Evolutionary conservation across 1,140 invertebrate species (phyloP).

Genomic region (Eciton burchellii): DNA sequence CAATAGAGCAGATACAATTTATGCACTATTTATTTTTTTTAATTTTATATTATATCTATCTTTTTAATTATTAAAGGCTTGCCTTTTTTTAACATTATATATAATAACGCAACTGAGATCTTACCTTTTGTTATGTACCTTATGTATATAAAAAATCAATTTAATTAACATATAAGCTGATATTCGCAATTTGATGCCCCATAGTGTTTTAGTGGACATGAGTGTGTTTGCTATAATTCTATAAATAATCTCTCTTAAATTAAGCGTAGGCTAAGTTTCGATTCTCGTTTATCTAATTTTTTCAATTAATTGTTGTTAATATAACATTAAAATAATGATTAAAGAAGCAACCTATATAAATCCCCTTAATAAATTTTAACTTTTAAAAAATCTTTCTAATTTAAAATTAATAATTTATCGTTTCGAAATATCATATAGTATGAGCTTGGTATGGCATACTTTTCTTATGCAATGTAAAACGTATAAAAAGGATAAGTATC

Average conservation of each 20-base stretch:
- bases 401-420: slow-evolving; percentile 14
- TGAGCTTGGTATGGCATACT: slow-evolving; percentile 83
- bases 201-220: neutral
- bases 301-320: neutral
- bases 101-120: too few relatives aligned
- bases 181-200: neutral
- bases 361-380: slow-evolving; percentile 2
- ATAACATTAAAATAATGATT: slow-evolving; percentile 44
- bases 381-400: slow-evolving; percentile 22
- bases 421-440: slow-evolving; percentile 23
- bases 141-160: slow-evolving; percentile 7
- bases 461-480: slow-evolving; percentile 60
- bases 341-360: slow-evolving; percentile 32
- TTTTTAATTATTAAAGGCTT: slow-evolving; percentile 5
- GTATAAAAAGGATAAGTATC: slow-evolving; percentile 40
- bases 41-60: neutral
- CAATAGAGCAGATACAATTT: too few relatives aligned
- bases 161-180: neutral
- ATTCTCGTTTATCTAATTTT: neutral
- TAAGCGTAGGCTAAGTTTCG: neutral
- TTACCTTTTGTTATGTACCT: slow-evolving; percentile 14
- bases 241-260: slow-evolving; percentile 5
- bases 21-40: too few relatives aligned
- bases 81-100: neutral
- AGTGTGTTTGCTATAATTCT: neutral